A percentile compares a stretch with the other conserved stretches of the same genome.
phyloP scores from a whole-genome alignment of 2,888 invertebrate species.

The Scelioninae gen. 1 region DNA sequence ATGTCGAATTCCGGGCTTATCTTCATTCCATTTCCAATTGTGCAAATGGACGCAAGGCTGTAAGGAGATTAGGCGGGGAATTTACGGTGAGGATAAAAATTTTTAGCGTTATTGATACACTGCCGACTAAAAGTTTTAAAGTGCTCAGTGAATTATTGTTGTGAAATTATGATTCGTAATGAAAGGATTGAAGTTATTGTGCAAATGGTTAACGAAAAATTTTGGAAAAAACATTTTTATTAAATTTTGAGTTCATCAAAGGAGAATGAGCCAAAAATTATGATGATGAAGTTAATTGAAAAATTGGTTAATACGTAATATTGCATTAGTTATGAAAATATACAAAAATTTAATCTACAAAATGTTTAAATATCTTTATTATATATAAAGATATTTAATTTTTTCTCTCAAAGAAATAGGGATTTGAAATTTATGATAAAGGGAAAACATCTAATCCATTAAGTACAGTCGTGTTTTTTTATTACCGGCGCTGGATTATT shows the following conservation, averaged over 20 bases:
- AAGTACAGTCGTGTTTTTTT: conserved; percentile 16
- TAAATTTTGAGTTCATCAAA: no score
- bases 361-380: no score
- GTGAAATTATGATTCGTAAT: background rate
- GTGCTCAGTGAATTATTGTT: background rate
- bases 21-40: conserved; percentile 66
- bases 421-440: conserved; percentile 10
- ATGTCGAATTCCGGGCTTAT: conserved; percentile 67
- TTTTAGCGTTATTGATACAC: conserved; percentile 39
- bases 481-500: conserved; percentile 14
- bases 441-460: conserved; percentile 39
- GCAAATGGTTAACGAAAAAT: no score
- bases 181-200: background rate
- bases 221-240: no score
- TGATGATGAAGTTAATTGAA: no score
- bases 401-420: background rate
- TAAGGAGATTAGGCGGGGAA: conserved; percentile 59
- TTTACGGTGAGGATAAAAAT: conserved; percentile 48
- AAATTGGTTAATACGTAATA: no score
- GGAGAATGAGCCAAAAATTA: no score
- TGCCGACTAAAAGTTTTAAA: conserved; percentile 1
- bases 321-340: no score
- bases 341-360: no score
- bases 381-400: no score
- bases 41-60: conserved; percentile 58